Base-by-base conservation (phyloP, 2,888 invertebrate genomes). In the Campoplex nolae region DNA sequence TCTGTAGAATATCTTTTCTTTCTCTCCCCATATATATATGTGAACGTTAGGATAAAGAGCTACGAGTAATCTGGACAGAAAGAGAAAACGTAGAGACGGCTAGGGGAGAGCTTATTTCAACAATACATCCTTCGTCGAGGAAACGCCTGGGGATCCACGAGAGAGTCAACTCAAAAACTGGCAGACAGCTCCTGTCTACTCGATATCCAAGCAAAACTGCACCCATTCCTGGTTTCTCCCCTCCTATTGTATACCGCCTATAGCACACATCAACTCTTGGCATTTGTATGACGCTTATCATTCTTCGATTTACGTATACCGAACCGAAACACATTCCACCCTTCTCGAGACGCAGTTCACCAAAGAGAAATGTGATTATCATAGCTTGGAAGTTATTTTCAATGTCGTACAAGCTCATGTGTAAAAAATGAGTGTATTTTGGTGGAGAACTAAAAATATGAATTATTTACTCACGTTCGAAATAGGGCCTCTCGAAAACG, bases 161-260 rank as follows among this genome's bases (percentile, higher is more conserved):
- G 70, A 82, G 84, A 85, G 83, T 83, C 80, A 84, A 86, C 82
- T 62, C 73, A 84, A 65, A 79, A 54, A 67, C 71, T 86, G 89
- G 88, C 84, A 91, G 93, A 92, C 93, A 92, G 91, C 90, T 91
- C 90, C 91, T 92, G 92, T 92, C 92, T 92, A 91, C 90, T 90
- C 90, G 90, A 92, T 92, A 92, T 89, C 90, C 90, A 89, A 91
- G 90, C 91, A 90, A 92, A 91, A 90, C 83, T 90, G 65, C 68
- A 54, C 83, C 79, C 74, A 68, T 65, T 83, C 86, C 70, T 68
- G 79, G 13, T 62, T 7, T 28, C 62, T 62, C 84, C 85, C 75
- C 51, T 71, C 35, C 65, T 58, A 78, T 73, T 54, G n/a, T 56
- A 42, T 42, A 81, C 74, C 68, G 56, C 76, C 65, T 71, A 81